Base-by-base conservation (phyloP, 2,888 invertebrate genomes). In the Yponomeuta evonymella region DNA sequence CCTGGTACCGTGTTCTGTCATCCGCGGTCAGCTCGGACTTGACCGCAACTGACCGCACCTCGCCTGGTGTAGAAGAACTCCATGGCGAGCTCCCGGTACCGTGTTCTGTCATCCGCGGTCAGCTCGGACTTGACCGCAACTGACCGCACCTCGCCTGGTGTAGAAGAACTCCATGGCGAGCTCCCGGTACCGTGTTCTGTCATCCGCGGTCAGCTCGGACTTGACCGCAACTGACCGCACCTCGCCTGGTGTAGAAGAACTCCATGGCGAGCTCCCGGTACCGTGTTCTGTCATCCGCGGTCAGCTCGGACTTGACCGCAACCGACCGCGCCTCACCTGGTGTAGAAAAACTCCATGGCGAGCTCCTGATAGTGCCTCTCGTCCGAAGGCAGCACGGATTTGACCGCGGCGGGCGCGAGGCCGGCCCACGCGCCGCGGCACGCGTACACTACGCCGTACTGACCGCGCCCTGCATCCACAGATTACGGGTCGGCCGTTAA, bases 191-290 rank as follows among this genome's bases (percentile, higher is more conserved):
- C 6, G 58, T 6, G 23, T 23, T 23, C 23, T 23, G 0, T 23
- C 23, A 23, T 23, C 23, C 23, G 23, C 23, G 23, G 23, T 23
- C 23, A 23, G 23, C 23, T 23, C 23, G 23, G 97, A 96, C 89
- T 98, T 98, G 69, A 97, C 95, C 9, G 97, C 97, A 78, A 95
- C 96, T 93, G 93, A 0, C 94, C 95, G 43, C 43, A 0, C 9
- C 73, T 73, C 79, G 95, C 96, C 96, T 95, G 69, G 97, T 97
- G 79, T 97, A 97, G 84, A 96, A 97, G 92, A 97, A 97, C 87
- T 98, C 97, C 95, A 97, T 95, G 1, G 97, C 97, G 1, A 98
- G 89, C 81, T 98, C 97, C 81, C 96, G 96, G 95, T 97, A 97
- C 23, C 23, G 81, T 97, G 97, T 73, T 23, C 96, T 93, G 78